phyloP scores from a whole-genome alignment of 2,888 invertebrate genomes.

The Scaptomyza reducta region DNA sequence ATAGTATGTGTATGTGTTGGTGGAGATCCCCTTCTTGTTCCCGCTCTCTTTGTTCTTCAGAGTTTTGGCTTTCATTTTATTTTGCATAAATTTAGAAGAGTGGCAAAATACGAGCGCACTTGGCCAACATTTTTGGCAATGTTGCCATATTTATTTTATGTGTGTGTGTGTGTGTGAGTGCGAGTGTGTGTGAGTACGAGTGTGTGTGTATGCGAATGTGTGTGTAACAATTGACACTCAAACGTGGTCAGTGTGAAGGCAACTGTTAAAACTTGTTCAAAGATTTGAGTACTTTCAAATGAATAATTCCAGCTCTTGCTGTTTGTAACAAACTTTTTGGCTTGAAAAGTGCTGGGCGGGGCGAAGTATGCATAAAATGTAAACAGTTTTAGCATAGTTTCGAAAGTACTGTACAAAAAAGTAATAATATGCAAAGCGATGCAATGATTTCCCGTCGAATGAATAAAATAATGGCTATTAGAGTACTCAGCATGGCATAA shows the following conservation, averaged over 20 bases:
- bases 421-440: neutral
- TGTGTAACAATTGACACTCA: slow-evolving; percentile 47
- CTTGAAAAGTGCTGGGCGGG: neutral
- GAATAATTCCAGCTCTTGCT: slow-evolving; percentile 43
- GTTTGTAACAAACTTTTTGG: slow-evolving; percentile 25
- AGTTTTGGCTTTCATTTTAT: slow-evolving; percentile 43
- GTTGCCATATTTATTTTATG: slow-evolving; percentile 52
- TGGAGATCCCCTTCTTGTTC: neutral
- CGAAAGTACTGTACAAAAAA: neutral
- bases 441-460: neutral
- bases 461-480: neutral
- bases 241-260: slow-evolving; percentile 21
- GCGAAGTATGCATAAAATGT: neutral
- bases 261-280: slow-evolving; percentile 38
- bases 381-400: neutral
- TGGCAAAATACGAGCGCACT: slow-evolving; percentile 44
- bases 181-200: slow-evolving; percentile 5
- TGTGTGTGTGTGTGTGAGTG: slow-evolving; percentile 20
- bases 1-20: slow-evolving; percentile 8
- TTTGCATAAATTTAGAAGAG: slow-evolving; percentile 55
- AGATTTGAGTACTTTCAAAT: slow-evolving; percentile 47
- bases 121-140: slow-evolving; percentile 51
- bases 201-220: slow-evolving; percentile 7
- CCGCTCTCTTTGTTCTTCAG: neutral
- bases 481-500: too few relatives aligned